A percentile compares a stretch with the other conserved stretches of the same genome.
phyloP scores from a whole-genome alignment of 2,888 invertebrate genomes.

The Omphaloscelis lunosa region DNA sequence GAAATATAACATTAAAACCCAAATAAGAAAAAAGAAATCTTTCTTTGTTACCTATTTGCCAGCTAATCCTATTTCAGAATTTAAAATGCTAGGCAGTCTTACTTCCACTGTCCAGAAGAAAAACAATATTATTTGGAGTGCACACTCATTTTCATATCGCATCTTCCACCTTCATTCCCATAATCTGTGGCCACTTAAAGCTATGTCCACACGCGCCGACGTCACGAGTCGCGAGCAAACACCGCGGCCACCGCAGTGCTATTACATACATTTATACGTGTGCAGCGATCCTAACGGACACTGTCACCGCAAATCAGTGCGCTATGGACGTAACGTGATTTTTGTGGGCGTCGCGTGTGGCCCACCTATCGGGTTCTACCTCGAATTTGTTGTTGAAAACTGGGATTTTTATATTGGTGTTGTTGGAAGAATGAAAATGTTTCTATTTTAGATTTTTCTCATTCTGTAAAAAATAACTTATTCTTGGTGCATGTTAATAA shows the following conservation, averaged over 20 bases:
- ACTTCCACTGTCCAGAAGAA: background rate
- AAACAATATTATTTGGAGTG: background rate
- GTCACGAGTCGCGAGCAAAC: constrained; percentile 68
- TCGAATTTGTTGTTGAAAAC: constrained; percentile 11
- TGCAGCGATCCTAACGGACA: constrained; percentile 65
- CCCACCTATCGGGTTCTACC: constrained; percentile 7
- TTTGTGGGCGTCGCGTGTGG: constrained; percentile 55
- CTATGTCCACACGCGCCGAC: constrained; percentile 62
- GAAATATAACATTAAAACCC: too few species aligned
- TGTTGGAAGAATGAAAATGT: background rate
- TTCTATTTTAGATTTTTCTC: too few species aligned
- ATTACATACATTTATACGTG: constrained; percentile 65
- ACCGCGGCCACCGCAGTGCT: constrained; percentile 63
- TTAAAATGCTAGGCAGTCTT: background rate
- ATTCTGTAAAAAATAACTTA: background rate
- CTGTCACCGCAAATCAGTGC: constrained; percentile 69
- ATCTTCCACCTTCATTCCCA: background rate
- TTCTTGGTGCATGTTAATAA: background rate
- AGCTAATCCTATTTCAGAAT: background rate
- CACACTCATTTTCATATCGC: background rate
- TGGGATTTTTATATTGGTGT: constrained; percentile 12
- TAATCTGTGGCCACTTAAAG: constrained; percentile 56
- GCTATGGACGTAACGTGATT: constrained; percentile 52
- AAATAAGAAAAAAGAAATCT: too few species aligned
- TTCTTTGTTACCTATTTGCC: background rate